phyloP scores from a whole-genome alignment of 1,140 invertebrate species.

The Hyphantria cunea region DNA sequence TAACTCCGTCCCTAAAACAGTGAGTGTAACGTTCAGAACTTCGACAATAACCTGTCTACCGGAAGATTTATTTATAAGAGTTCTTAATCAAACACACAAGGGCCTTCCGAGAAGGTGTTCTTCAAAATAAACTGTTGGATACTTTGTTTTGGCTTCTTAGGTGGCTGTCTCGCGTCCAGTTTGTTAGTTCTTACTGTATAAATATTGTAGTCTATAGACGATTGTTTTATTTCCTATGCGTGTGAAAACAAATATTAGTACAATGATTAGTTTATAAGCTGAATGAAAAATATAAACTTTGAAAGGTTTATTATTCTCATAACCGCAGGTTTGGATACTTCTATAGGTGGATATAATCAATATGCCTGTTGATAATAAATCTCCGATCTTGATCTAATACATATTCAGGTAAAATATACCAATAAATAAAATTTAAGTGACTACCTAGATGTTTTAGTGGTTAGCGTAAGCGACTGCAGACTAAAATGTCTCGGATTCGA shows the following conservation, averaged over 20 bases:
- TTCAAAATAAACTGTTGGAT: constrained; percentile 54
- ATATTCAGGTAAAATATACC: no score
- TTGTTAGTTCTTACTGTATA: constrained; percentile 47
- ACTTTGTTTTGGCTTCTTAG: constrained; percentile 72
- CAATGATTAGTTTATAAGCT: no score
- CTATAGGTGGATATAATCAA: no score
- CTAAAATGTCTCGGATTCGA: no score
- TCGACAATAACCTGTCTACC: constrained; percentile 20
- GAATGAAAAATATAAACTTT: no score
- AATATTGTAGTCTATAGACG: constrained; percentile 31
- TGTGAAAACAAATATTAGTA: constrained; percentile 1
- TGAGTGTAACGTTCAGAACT: constrained; percentile 4
- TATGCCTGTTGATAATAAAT: not conserved
- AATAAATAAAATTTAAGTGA: no score
- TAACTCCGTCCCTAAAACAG: constrained; percentile 2
- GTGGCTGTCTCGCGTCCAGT: constrained; percentile 54
- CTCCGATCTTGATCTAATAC: no score
- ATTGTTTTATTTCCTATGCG: constrained; percentile 3
- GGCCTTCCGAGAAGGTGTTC: constrained; percentile 60
- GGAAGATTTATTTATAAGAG: constrained; percentile 66
- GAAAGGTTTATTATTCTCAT: no score
- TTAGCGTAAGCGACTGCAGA: no score
- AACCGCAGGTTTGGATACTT: no score
- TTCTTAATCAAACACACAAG: constrained; percentile 65
- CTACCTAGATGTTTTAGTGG: no score